Evolutionary conservation across 64 coral and sea anemone species (phyloP).

Genomic region (Montipora sp.): DNA sequence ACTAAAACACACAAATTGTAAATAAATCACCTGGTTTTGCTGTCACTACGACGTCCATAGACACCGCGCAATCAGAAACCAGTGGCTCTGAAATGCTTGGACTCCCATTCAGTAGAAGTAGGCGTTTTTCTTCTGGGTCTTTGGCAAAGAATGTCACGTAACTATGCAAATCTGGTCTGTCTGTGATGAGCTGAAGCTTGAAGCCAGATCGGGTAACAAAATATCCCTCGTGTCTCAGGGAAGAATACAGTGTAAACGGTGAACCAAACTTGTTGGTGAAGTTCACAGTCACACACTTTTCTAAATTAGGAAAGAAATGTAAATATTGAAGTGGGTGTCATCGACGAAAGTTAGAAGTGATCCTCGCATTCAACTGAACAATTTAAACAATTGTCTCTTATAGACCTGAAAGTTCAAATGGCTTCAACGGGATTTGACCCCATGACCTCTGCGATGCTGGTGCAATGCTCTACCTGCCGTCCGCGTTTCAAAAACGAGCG

Average conservation of each 20-base stretch:
- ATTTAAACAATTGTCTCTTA: too few relatives aligned
- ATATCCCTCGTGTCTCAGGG: slow-evolving; percentile 81
- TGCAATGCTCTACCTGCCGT: too few relatives aligned
- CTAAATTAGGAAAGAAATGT: neutral
- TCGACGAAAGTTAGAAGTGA: too few relatives aligned
- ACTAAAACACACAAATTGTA: neutral
- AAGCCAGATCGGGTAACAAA: slow-evolving; percentile 43
- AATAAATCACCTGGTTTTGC: neutral
- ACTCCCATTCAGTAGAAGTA: neutral
- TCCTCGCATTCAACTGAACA: too few relatives aligned
- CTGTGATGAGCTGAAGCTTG: slow-evolving; percentile 27
- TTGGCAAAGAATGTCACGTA: slow-evolving; percentile 5
- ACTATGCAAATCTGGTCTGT: slow-evolving; percentile 20
- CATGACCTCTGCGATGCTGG: too few relatives aligned
- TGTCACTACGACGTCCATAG: neutral
- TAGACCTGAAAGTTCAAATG: too few relatives aligned
- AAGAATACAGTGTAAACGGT: slow-evolving; percentile 70
- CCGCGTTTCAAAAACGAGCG: too few relatives aligned
- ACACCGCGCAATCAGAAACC: neutral
- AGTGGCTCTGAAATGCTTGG: neutral
- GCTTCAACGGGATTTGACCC: too few relatives aligned
- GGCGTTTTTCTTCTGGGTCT: neutral
- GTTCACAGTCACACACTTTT: neutral
- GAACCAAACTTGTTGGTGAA: slow-evolving; percentile 67
- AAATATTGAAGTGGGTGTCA: too few relatives aligned